Base-by-base conservation (phyloP, 2,888 invertebrate genomes). In the Drosophila siamana region DNA sequence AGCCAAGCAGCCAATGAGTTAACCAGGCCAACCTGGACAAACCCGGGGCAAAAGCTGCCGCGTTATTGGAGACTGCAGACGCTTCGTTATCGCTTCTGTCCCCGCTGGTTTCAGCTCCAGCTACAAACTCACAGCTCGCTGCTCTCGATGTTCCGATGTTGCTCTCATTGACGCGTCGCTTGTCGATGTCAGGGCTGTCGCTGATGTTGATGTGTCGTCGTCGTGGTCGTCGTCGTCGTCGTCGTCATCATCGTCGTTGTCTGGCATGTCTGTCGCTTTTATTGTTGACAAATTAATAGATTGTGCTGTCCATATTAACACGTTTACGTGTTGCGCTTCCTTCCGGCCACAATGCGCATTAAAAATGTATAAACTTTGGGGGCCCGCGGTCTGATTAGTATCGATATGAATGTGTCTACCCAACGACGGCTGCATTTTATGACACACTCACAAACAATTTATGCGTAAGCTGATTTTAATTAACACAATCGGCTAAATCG, bases 251-350 rank as follows among this genome's bases (percentile, higher is more conserved):
- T n/a, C n/a, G 16, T 41, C 16, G 19, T 19, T 28, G 38, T 50
- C 30, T 59, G 46, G 60, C 33, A 15, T 62, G 69, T 75, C 81
- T 61, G 67, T 60, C 66, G 63, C 73, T 84, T 88, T 85, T 86
- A 86, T 85, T 89, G 89, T 89, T 89, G 90, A 89, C 90, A 89
- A 89, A 90, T 90, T 90, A 90, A 90, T 90, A 90, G 89, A 90
- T 90, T 90, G 90, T 79, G 83, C 81, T 84, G 89, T 88, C 89
- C 89, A 89, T 86, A 89, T 87, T 88, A 87, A 86, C 86, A 89
- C 87, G 86, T 78, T 90, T 81, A 89, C 86, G 88, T 89, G 84
- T 86, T 69, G 85, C 69, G 83, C 83, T 88, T 88, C 89, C 83
- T 87, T 82, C 81, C 88, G 79, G 85, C 85, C 81, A 64, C 70